Evolutionary conservation across 2,888 invertebrate species (phyloP).

Genomic region (Cancer borealis): DNA sequence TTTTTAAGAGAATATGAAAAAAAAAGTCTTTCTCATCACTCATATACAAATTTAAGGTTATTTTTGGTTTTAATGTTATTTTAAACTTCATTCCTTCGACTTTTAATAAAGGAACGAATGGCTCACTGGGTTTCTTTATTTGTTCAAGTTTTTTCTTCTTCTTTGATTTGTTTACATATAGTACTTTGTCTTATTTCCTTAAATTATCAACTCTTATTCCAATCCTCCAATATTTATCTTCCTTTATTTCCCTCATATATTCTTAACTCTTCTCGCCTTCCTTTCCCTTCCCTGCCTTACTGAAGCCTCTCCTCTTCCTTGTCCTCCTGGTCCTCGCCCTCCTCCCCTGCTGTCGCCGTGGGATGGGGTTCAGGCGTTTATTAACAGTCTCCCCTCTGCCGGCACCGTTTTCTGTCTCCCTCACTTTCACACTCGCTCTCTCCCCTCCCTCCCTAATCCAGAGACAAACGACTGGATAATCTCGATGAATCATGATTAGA

Average conservation of each 20-base stretch:
- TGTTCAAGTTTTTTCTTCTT: neutral
- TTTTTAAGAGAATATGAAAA: too few species aligned
- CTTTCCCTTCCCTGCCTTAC: neutral
- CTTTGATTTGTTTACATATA: too few species aligned
- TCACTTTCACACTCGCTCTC: conserved; percentile 4
- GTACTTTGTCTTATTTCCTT: too few species aligned
- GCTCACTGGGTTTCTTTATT: too few species aligned
- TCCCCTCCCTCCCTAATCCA: conserved; percentile 18
- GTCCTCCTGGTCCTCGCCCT: neutral
- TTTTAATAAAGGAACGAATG: too few species aligned
- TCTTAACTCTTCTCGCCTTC: conserved; percentile 11
- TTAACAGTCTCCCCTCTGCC: conserved; percentile 13
- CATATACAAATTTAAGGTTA: too few species aligned
- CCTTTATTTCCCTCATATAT: neutral
- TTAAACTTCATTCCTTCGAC: too few species aligned
- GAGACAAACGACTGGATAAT: conserved; percentile 58
- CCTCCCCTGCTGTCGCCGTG: neutral
- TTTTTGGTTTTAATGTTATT: too few species aligned
- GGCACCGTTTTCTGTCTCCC: neutral
- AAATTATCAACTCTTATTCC: neutral
- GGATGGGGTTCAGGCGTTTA: neutral
- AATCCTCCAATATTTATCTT: neutral
- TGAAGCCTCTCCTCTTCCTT: neutral
- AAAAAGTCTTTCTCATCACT: too few species aligned
- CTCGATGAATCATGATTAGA: conserved; percentile 57